Evolutionary conservation across 2,888 invertebrate genomes (phyloP), one percentile per base, ranked within the genome.

Genomic region (Athrips mouffetella): DNA sequence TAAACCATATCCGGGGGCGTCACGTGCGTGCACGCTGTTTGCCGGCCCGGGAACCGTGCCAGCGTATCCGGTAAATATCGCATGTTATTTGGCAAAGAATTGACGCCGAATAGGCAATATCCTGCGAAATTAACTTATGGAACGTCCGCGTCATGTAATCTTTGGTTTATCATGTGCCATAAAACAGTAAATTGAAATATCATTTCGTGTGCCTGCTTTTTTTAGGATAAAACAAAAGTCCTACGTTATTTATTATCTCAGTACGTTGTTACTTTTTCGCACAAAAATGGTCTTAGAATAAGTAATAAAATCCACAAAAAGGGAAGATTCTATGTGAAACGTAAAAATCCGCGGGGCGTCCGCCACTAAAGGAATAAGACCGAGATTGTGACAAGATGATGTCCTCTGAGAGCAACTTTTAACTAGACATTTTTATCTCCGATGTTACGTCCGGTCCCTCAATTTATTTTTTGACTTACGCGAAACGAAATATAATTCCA

Each of bases 21-120:
- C 37, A 37, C 37, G 46, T 46, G 44, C 44, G 31, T 31, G 44
- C 42, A 42, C 16, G 20, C 13, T n/a, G 45, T 46, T 33, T 50
- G 50, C 52, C 41, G 31, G 58, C 53, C 30, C 50, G 67, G 69
- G 70, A 65, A 46, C 48, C 35, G 45, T 67, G 73, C 74, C 74
- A 75, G 60, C 55, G 62, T 46, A 52, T 51, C 53, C 55, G 53
- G 63, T 63, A 68, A 63, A 67, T 64, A 65, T 60, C 59, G 54
- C 52, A 53, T 57, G 57, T 55, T 55, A 64, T 70, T 74, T 71
- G 72, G 71, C 73, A 73, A 67, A 65, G 63, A 70, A 65, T 65
- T 63, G 65, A 67, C 60, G 55, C 53, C 58, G 44, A 64, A 63
- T 54, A 56, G 54, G 57, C 55, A 56, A 58, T 59, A 48, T 55